Evolutionary conservation across 2,113 vertebrate genomes (phyloP), one percentile per base, ranked within the genome.

Genomic region (Pygoscelis adeliae): DNA sequence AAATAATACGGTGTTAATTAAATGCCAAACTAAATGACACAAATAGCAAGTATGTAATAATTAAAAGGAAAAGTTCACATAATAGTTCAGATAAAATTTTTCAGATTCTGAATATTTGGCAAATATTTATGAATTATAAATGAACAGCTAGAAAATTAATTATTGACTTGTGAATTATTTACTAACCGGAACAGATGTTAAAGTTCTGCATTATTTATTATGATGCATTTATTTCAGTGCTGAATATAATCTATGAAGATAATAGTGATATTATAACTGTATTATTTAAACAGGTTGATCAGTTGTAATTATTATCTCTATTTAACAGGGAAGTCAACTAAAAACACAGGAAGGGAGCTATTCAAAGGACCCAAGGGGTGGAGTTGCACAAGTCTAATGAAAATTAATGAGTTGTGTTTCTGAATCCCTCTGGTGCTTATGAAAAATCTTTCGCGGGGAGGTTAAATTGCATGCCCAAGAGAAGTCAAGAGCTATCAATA

Each of bases 71-170:
- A 94, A 95, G 84, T 95, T 97, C 55, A 36, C 40, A 46, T 78
- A 67, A 80, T 80, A 94, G 84, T 94, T 96, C 94, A 94, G 89
- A 85, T 83, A 87, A 84, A 83, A 77, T 50, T 87, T 91, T 89
- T 94, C 78, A 83, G 84, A 85, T 92, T 89, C 74, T 63, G 94
- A 88, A 73, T 96, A 95, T 97, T 97, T 96, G 94, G 87, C 92
- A 97, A 97, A 96, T 97, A 97, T 96, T 95, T 96, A 93, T 96
- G 65, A 97, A 96, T 97, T 97, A 95, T 96, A 95, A 96, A 97
- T 96, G 93, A 96, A 93, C 53, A 91, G 49, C 87, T 77, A 96
- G 96, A 93, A 96, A 96, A 96, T 96, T 96, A 97, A 96, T 97
- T 97, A 97, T 97, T 96, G 89, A 95, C 93, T 96, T 94, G 93